Base-by-base conservation (phyloP, 2,113 vertebrate genomes). In the Paracanthobrama guichenoti region DNA sequence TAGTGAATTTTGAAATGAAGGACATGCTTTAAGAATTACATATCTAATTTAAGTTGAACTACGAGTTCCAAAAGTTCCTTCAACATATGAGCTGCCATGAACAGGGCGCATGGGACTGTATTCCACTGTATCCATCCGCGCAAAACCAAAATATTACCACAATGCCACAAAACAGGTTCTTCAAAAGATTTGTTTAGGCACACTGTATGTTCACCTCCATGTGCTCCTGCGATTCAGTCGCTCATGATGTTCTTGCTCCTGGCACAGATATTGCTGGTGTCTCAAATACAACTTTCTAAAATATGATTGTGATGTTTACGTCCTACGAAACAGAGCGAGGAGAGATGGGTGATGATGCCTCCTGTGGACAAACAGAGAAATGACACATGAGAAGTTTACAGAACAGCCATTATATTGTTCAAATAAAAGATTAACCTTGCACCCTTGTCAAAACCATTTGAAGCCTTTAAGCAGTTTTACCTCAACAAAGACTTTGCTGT, bases 331-430 rank as follows among this genome's bases (percentile, higher is more conserved):
- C 44, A 28, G 80, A 62, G 26, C 44, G 83, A 72, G 75, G 71
- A 59, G 64, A 64, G n/a, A 78, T 55, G 39, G 79, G 85, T 22
- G 81, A 26, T 6, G 59, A 62, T 48, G 74, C 66, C 59, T 85
- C 83, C 83, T 87, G 88, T 4, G 35, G 53, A 88, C 53, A 85
- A 16, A 82, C 46, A 88, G 60, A 87, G 48, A 83, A 44, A 85
- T 22, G 8, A 79, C 35, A 57, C 72, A 42, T 82, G 57, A 84
- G 79, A 75, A 1, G 24, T 67, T 42, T 35, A 60, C 16, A 74
- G 42, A 24, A 60, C 22, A 73, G 53, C 26, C 31, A 26, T 77
- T 39, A 62, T 6, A 72, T 10, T 46, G 48, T 9, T 76, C 50
- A 55, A 28, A 46, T 26, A 66, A 55, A 14, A 79, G 12, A 42